Evolutionary conservation across 1,140 invertebrate species (phyloP), one percentile per base, ranked within the genome.

Genomic region (Megalopta genalis): DNA sequence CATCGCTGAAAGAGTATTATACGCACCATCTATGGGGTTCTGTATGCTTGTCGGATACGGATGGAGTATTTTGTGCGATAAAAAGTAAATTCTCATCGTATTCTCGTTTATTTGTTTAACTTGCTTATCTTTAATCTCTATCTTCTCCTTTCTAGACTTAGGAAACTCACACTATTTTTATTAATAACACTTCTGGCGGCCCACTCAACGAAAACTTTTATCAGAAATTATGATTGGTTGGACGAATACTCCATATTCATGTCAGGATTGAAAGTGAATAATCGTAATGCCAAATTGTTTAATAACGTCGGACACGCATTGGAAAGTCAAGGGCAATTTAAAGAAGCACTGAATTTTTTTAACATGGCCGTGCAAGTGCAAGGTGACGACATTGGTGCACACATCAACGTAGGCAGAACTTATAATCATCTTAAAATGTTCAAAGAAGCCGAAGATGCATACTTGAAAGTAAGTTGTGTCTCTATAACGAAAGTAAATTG

Each of bases 1-100:
- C 49, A 96, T 99, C 14, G 98, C 99, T 8, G 98, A 99, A 93
- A 94, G 98, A 86, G 96, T 99, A 52, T 94, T 99, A 0, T 99
- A 99, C 92, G 97, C 98, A 93, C 98, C 99, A 6, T 99, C 98
- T 3, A 99, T 99, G 97, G 98, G 98, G 14, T 99, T 98, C 93
- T 99, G 98, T 89, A 95, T 99, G 90, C 93, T 99, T 5, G 94
- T 99, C 3, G 97, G 97, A 7, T 97, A 97, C 84, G 97, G 97
- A 27, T 94, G 94, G 93, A 93, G 92, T 74, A 90, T 94, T 62
- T 83, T 95, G 46, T 88, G 90, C 27, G 91, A 93, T 76, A 94
- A 93, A 86, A 93, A 91, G 94, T 95, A 91, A 88, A 86, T 72
- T 65, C n/a, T n/a, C 37, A 64, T 23, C 46, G 12, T 64, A 54